These are phyloP conservation scores for Liolophura sinensis DNA, from an alignment of 1,140 invertebrate genomes.

Conservation along the genomic window DNA sequence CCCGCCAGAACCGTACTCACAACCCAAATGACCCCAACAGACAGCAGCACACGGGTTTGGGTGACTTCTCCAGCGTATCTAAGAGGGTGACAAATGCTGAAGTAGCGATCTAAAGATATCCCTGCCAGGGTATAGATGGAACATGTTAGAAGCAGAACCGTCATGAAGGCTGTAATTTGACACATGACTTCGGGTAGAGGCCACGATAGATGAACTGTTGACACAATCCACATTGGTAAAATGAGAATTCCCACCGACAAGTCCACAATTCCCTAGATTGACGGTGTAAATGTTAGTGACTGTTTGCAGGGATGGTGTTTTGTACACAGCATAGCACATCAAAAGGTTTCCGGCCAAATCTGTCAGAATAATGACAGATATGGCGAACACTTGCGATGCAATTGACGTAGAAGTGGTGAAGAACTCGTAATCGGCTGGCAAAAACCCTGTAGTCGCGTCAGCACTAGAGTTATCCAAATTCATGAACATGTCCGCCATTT, in stretches of 20 bases:
- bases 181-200: constrained; percentile 16
- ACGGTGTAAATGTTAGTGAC: constrained; percentile 19
- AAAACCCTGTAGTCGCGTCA: too few relatives aligned
- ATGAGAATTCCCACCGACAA: constrained; percentile 15
- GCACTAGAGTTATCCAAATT: too few relatives aligned
- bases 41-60: background rate
- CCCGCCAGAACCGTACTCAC: constrained; percentile 17
- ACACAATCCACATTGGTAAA: constrained; percentile 20
- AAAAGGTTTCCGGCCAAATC: constrained; percentile 17
- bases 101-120: constrained; percentile 74
- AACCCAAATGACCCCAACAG: constrained; percentile 19
- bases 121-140: constrained; percentile 65
- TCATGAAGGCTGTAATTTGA: constrained; percentile 18
- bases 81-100: constrained; percentile 74
- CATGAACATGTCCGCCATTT: too few relatives aligned
- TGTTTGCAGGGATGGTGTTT: constrained; percentile 5
- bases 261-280: constrained; percentile 22
- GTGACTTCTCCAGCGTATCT: constrained; percentile 22
- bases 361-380: constrained; percentile 13
- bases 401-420: constrained; percentile 14
- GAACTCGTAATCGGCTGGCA: background rate
- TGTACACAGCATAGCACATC: constrained; percentile 18
- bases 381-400: constrained; percentile 12
- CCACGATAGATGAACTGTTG: constrained; percentile 12
- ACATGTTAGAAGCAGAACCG: constrained; percentile 22